Evolutionary conservation across 2,113 vertebrate genomes (phyloP), one percentile per base, ranked within the genome.

Genomic region (Strix aluco): DNA sequence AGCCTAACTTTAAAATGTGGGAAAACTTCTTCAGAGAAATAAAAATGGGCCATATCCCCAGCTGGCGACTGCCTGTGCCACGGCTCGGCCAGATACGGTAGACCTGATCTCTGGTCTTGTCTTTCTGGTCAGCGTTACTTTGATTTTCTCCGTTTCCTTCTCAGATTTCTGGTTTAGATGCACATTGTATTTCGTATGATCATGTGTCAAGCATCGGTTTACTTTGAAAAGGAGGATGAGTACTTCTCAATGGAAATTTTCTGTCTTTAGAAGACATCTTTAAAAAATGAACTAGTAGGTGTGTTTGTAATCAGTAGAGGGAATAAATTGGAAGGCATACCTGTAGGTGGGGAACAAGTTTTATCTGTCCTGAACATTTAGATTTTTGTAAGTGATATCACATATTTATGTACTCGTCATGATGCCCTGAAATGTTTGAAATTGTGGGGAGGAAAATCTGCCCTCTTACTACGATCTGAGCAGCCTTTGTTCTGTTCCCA

Each of bases 321-420:
- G 42, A 91, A 59, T 54, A 82, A 61, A 36, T 82, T 90, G 65
- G 55, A 90, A 89, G 83, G 87, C 93, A 94, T 81, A 96, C 95
- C 54, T 93, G 58, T 88, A 59, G 55, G 46, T 80, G 47, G 70
- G 54, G 30, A 93, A 84, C 55, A 29, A 91, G 40, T 94, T 96
- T 90, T 89, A 71, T 47, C 63, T 79, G 20, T 69, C 54, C 57
- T 79, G 82, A 94, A 62, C 86, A 74, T 78, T 95, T 85, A 88
- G 86, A 40, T 63, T 72, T 77, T 92, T 90, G 55, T 79, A 90
- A 67, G 78, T 63, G 36, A 34, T 49, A 36, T 93, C 9, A 3
- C 79, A 78, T 91, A 88, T 86, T 89, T 96, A 83, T 87, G 78
- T 91, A 72, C 57, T 84, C 30, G 66, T 96, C 10, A 5, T 16